Conservation (phyloP, 1,140 invertebrate species). For the Caerostris darwini region DNA sequence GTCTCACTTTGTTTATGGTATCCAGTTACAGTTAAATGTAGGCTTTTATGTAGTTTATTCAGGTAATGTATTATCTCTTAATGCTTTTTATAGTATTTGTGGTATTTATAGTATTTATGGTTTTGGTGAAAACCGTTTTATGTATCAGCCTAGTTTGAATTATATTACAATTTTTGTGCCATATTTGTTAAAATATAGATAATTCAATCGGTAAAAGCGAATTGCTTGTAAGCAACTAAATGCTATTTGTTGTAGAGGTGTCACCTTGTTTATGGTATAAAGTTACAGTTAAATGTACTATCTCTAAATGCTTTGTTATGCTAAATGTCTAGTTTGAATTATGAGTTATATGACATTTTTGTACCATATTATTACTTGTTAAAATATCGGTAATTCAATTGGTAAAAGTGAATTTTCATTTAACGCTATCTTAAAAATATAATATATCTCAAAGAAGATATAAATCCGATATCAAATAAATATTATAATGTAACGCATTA, state of each 20-base stretch:
- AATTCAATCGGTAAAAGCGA: too few relatives aligned
- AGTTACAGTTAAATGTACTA: background rate
- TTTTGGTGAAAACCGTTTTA: background rate
- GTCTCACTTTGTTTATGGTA: background rate
- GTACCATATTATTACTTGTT: background rate
- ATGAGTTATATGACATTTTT: background rate
- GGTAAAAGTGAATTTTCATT: too few relatives aligned
- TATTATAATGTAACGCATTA: too few relatives aligned
- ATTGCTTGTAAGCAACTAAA: background rate
- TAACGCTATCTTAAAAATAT: too few relatives aligned
- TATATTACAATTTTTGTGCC: background rate
- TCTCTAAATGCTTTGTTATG: too few relatives aligned
- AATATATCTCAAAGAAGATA: too few relatives aligned
- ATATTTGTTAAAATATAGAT: background rate
- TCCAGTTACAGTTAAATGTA: background rate
- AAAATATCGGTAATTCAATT: too few relatives aligned
- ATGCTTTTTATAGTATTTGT: conserved; percentile 6
- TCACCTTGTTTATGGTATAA: conserved; percentile 2
- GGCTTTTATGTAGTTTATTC: background rate
- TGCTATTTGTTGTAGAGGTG: background rate
- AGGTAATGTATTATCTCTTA: background rate
- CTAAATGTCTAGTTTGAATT: background rate
- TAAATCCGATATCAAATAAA: too few relatives aligned
- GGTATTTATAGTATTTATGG: background rate
- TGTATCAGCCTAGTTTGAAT: background rate